Evolutionary conservation across 64 coral and sea anemone genomes (phyloP), one percentile per base, ranked within the genome.

Genomic region (Trachythela sp.): DNA sequence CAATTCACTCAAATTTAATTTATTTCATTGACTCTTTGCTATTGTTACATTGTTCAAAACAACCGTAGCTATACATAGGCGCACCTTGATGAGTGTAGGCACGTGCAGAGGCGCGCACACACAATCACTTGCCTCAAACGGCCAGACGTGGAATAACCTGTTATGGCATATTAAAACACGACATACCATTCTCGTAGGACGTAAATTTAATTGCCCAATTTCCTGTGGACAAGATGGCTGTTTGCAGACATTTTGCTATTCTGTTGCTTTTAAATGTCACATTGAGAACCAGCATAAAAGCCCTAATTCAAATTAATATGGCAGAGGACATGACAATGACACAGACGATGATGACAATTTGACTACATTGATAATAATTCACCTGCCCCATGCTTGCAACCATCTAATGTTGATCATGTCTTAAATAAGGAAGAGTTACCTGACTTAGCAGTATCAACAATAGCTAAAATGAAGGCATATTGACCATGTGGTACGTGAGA

Each of bases 71-170:
- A n/a, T n/a, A n/a, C n/a, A n/a, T n/a, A n/a, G n/a, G n/a, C n/a
- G n/a, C n/a, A n/a, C n/a, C n/a, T n/a, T n/a, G n/a, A n/a, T n/a
- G n/a, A n/a, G n/a, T n/a, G n/a, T n/a, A n/a, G n/a, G n/a, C n/a
- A n/a, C n/a, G n/a, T n/a, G n/a, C n/a, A n/a, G n/a, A n/a, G n/a
- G n/a, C n/a, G n/a, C n/a, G n/a, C n/a, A n/a, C n/a, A n/a, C n/a
- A n/a, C n/a, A n/a, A n/a, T n/a, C n/a, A n/a, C n/a, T n/a, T n/a
- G n/a, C n/a, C n/a, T n/a, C n/a, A n/a, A n/a, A n/a, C n/a, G n/a
- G n/a, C n/a, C n/a, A n/a, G n/a, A n/a, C n/a, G 48, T 32, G 40
- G 48, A 89, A 89, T 76, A 39, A 88, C 48, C 49, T 64, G 20
- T 18, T 64, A 7, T 64, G 56, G 56, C 56, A 64, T 18, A 20